Conservation (phyloP, 2,113 vertebrate genomes). For the Chionis minor region DNA sequence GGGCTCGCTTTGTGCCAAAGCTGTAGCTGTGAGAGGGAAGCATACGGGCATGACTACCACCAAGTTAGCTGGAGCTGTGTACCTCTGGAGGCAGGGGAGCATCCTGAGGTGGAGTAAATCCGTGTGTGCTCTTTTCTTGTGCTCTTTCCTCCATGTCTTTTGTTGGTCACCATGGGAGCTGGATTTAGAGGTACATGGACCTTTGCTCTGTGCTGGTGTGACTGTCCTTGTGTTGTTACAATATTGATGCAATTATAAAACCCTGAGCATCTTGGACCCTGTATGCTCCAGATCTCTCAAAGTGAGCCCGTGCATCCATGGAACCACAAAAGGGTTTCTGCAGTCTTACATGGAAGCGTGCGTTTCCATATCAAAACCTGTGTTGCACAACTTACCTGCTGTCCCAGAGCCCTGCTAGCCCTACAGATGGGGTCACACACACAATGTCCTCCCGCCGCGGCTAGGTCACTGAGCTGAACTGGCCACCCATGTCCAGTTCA, state of each 20-base stretch:
- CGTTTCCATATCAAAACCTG: neutral
- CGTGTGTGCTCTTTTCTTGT: neutral
- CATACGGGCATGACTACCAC: accelerated
- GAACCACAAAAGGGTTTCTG: neutral
- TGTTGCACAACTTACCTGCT: neutral
- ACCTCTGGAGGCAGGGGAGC: neutral
- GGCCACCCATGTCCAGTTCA: neutral
- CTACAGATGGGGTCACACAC: neutral
- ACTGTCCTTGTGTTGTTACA: neutral
- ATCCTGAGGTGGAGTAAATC: neutral
- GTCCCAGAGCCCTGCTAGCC: neutral
- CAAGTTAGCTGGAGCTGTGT: neutral
- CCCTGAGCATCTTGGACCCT: neutral
- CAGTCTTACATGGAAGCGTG: neutral
- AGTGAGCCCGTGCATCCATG: neutral
- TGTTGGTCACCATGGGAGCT: neutral
- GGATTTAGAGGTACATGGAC: neutral
- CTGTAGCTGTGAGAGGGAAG: neutral
- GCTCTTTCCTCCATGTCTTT: neutral
- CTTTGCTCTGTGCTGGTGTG: neutral
- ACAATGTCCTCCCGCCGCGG: accelerated
- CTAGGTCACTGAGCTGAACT: neutral
- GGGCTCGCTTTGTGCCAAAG: neutral
- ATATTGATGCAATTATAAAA: neutral
- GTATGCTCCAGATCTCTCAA: neutral